phyloP scores from a whole-genome alignment of 1,140 invertebrate genomes.

The Cyclina sinensis region DNA sequence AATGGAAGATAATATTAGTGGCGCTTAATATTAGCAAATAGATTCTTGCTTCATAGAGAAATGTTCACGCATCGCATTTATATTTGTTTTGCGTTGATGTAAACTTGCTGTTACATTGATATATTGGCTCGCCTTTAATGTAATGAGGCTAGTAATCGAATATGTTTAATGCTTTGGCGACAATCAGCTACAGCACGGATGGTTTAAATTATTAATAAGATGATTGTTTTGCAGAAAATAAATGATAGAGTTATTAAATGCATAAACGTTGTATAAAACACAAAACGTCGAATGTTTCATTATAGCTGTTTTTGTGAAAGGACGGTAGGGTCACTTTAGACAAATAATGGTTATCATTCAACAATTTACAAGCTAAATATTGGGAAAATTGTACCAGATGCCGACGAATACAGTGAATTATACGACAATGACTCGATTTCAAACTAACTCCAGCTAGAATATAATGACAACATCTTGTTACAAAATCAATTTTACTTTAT shows the following conservation, averaged over 20 bases:
- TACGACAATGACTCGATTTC: too few relatives aligned
- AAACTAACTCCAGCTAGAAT: too few relatives aligned
- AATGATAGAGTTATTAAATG: not conserved
- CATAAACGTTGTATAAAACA: not conserved
- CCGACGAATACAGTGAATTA: too few relatives aligned
- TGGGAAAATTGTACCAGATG: too few relatives aligned
- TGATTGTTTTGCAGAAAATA: not conserved
- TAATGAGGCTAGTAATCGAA: conserved; percentile 11
- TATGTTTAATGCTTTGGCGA: not conserved
- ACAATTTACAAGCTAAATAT: too few relatives aligned
- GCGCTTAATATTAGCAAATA: not conserved
- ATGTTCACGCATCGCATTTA: not conserved
- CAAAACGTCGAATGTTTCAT: not conserved
- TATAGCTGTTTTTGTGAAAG: too few relatives aligned
- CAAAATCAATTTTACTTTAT: too few relatives aligned
- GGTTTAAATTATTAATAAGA: not conserved
- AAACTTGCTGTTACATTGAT: not conserved
- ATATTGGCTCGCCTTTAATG: not conserved
- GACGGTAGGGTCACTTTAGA: too few relatives aligned
- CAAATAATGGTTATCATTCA: too few relatives aligned
- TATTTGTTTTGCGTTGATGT: not conserved
- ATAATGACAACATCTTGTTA: too few relatives aligned
- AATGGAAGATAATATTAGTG: too few relatives aligned
- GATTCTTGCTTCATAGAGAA: not conserved
- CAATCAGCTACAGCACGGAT: not conserved